Conservation (phyloP, 1,140 invertebrate genomes). For the Bombyx mandarina region DNA sequence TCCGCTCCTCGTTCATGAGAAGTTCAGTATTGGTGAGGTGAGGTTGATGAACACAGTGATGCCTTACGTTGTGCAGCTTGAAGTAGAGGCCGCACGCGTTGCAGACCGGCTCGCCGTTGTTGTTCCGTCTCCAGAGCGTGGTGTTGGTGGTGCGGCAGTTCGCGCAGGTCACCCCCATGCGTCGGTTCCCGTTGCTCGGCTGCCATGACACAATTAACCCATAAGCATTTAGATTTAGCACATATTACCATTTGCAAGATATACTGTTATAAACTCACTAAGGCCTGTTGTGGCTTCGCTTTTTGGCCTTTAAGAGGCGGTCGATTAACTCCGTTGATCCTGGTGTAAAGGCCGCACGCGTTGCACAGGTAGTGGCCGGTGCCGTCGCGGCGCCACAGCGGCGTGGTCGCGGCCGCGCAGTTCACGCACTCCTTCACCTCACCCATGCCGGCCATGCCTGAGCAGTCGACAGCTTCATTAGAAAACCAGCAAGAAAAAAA, state of each 20-base stretch:
- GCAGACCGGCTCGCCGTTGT: constrained; percentile 91
- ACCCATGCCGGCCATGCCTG: constrained; percentile 59
- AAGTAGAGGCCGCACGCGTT: constrained; percentile 93
- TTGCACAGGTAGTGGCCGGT: constrained; percentile 93
- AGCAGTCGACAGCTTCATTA: constrained; percentile 1
- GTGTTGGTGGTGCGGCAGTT: constrained; percentile 90
- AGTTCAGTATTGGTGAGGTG: neutral
- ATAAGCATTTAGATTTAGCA: neutral
- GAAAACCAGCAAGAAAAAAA: neutral
- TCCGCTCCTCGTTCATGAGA: neutral
- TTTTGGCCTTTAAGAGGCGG: constrained; percentile 75
- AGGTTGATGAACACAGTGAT: neutral
- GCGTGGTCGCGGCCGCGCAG: constrained; percentile 87
- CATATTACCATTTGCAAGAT: neutral
- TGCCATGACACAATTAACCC: constrained; percentile 20
- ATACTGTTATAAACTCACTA: constrained; percentile 24
- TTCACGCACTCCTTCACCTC: constrained; percentile 90
- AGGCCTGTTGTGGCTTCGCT: constrained; percentile 62
- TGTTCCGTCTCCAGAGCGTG: constrained; percentile 90
- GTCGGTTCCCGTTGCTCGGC: constrained; percentile 77
- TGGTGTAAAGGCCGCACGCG: constrained; percentile 87
- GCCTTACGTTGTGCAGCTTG: constrained; percentile 88
- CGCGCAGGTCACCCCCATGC: constrained; percentile 86
- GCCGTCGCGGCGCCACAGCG: constrained; percentile 87
- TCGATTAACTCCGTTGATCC: constrained; percentile 89